Evolutionary conservation across 1,140 invertebrate genomes (phyloP), one percentile per base, ranked within the genome.

Genomic region (Aphis gossypii): DNA sequence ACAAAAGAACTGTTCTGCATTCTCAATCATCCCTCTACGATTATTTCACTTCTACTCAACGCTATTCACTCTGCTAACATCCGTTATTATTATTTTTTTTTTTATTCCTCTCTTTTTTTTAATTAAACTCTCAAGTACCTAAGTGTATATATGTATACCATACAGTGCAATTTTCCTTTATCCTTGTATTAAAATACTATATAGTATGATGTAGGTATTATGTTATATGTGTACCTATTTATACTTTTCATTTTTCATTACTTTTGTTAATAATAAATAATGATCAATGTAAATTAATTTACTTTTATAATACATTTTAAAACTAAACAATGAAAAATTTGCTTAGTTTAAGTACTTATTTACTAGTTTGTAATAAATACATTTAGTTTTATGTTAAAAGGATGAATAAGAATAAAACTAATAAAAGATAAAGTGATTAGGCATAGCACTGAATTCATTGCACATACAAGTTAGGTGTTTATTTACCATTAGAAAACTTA

Each of bases 1-100:
- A 56, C 21, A 89, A 89, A 89, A 89, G 48, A 89, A 89, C 88
- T 56, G 35, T 89, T 89, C 51, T 89, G 88, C 48, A 56, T 89
- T 89, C 35, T 56, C 88, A 89, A 56, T 89, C 51, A 54, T 89
- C 87, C 48, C 48, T 89, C 18, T 88, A 54, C 35, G 46, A 89
- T 89, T 89, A 89, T 89, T 89, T 89, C 35, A 38, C 35, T 87
- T 51, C 46, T 87, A 87, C 30, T 89, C 46, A 35, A 51, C 11
- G 11, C 88, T 89, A 56, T 89, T 89, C 48, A 89, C 9, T 89
- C 8, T n/a, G 35, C 48, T 38, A 89, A 89, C 35, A 56, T 11
- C n/a, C 51, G 30, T 76, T n/a, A 54, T 89, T 89, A 54, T 89
- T 89, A 89, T 89, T 89, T 35, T 88, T 51, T 89, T 88, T 51